A percentile compares a stretch with the other conserved stretches of the same genome.
These are phyloP conservation scores for Drosophila kuntzei DNA, from an alignment of 2,888 invertebrate genomes.

Conservation along the genomic window DNA sequence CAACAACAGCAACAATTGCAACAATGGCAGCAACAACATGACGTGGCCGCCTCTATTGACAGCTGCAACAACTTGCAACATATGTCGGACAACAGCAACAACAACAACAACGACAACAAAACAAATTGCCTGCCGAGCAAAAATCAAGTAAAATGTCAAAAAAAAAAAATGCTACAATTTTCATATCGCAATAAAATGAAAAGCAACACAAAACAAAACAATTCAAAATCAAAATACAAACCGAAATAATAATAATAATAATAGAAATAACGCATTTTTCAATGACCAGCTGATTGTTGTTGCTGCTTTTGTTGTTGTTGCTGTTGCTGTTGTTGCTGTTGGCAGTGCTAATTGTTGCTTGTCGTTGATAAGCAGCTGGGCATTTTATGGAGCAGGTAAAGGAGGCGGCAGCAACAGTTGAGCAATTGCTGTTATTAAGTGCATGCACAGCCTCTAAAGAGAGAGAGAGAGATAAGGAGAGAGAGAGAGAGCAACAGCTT, in stretches of 20 bases:
- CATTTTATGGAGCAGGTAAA: conserved; percentile 26
- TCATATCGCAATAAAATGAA: conserved; percentile 37
- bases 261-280: conserved; percentile 48
- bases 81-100: conserved; percentile 53
- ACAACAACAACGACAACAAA: conserved; percentile 49
- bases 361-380: conserved; percentile 63
- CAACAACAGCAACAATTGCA: conserved; percentile 42
- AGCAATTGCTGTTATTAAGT: conserved; percentile 51
- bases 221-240: conserved; percentile 1
- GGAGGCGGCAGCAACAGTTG: conserved; percentile 1
- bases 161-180: conserved; percentile 64
- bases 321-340: conserved; percentile 33
- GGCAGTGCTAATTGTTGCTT: conserved; percentile 59
- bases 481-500: neutral
- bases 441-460: conserved; percentile 35
- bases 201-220: conserved; percentile 5
- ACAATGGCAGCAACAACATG: conserved; percentile 53
- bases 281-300: conserved; percentile 3
- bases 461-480: neutral
- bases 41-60: conserved; percentile 74
- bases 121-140: conserved; percentile 65
- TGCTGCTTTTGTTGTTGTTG: conserved; percentile 21
- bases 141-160: conserved; percentile 75
- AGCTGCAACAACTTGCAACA: conserved; percentile 79
- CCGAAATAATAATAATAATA: conserved; percentile 22